Evolutionary conservation across 2,888 invertebrate genomes (phyloP), one percentile per base, ranked within the genome.

Genomic region (Agrochola litura): DNA sequence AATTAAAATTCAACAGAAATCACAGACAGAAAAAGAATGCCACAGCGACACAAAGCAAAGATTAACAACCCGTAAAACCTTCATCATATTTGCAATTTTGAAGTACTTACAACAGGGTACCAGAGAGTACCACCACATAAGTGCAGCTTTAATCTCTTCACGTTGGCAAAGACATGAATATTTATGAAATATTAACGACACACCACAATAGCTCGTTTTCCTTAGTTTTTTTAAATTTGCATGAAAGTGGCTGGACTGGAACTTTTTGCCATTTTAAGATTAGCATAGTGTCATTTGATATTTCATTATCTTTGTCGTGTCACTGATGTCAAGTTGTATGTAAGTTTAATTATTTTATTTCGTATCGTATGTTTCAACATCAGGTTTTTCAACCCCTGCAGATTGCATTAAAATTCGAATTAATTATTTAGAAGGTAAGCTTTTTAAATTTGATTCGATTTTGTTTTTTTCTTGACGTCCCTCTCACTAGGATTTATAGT

Each of bases 141-240:
- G 86, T 82, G 76, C 83, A 63, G 70, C n/a, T 70, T 79, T 84
- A 86, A 86, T 83, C 86, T 86, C 52, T 70, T 83, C 76, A 56
- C 70, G 72, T 73, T 83, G 61, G 19, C 5, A 58, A 56, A 30
- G 64, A 37, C 73, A 86, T 85, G 86, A 83, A 85, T 85, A 85
- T 86, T 85, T 83, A 85, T 85, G 77, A 76, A 83, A 77, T 80
- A 86, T 85, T 85, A 81, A 75, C 65, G 56, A n/a, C 43, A 71
- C 63, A 77, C 37, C 68, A 85, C 85, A 85, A 82, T 73, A 73
- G 43, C 79, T 60, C 54, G 30, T 61, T 61, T 68, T 82, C 49
- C 65, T 66, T 30, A 64, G 60, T 74, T 83, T 86, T 86, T 85
- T 74, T 12, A 37, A 79, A 73, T 65, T 78, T 73, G 19, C 72